These are phyloP conservation scores for Ptychochromis oligacanthus DNA, from an alignment of 2,113 vertebrate genomes.

Conservation along the genomic window DNA sequence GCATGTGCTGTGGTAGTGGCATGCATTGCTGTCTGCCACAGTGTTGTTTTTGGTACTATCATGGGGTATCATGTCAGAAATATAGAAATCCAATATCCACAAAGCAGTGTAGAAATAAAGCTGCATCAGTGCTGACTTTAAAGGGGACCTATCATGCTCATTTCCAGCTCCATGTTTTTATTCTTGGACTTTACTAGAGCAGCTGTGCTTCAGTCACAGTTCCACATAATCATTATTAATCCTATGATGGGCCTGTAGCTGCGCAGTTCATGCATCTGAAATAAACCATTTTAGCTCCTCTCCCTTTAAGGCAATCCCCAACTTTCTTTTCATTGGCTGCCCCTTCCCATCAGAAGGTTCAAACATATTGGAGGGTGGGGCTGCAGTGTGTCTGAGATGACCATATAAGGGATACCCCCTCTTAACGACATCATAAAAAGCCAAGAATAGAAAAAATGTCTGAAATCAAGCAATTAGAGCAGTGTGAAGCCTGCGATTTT, in stretches of 20 bases:
- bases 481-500: no score
- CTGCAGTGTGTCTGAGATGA: no score
- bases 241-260: not conserved
- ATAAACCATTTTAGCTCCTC: not conserved
- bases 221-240: no score
- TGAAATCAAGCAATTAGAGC: no score
- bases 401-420: no score
- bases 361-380: not conserved
- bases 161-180: not conserved
- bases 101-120: not conserved
- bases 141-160: not conserved
- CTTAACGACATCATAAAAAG: no score
- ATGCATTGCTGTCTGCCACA: slow-evolving; percentile 5
- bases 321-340: slow-evolving; percentile 8
- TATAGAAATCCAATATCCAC: not conserved
- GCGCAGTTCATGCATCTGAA: not conserved
- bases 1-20: not conserved
- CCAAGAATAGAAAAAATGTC: no score
- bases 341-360: not conserved
- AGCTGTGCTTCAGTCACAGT: not conserved
- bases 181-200: not conserved
- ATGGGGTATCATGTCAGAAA: not conserved
- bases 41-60: not conserved
- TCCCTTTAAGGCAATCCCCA: not conserved
- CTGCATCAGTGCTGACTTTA: not conserved